Percentiles rank a stretch among this genome's conserved stretches.
Evolutionary conservation across 2,113 vertebrate species (phyloP).

Genomic region (Copsychus sechellarum): DNA sequence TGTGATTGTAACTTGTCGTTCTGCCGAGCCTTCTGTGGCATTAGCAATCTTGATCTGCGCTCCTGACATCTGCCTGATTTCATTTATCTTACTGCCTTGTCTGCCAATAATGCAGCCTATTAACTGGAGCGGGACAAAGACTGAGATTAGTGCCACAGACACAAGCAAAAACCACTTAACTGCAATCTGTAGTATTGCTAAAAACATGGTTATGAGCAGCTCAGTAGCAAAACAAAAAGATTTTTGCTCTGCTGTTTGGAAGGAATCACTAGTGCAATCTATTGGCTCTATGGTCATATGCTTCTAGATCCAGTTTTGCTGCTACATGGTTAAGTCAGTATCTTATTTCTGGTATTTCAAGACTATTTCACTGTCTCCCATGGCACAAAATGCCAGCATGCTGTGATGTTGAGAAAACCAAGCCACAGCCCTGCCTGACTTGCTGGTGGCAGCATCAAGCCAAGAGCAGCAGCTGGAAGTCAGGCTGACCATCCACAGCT

Average conservation of each 20-base stretch:
- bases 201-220: neutral
- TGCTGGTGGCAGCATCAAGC: neutral
- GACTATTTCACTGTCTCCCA: neutral
- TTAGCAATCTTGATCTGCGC: constrained; percentile 96
- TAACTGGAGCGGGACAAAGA: constrained; percentile 78
- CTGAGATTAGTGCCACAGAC: constrained; percentile 60
- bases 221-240: neutral
- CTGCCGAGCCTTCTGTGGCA: constrained; percentile 89
- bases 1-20: constrained; percentile 92
- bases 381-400: neutral
- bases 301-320: neutral
- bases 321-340: neutral
- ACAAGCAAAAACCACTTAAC: constrained; percentile 39
- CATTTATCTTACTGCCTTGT: constrained; percentile 97
- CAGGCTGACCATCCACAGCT: neutral
- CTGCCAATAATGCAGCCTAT: constrained; percentile 97
- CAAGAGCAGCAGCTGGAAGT: neutral
- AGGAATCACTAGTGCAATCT: neutral
- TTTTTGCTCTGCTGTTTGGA: constrained; percentile 15
- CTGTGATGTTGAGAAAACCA: neutral
- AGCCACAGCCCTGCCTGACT: neutral
- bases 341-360: neutral
- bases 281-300: neutral
- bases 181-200: neutral
- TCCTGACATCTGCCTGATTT: constrained; percentile 95